Evolutionary conservation across 2,888 invertebrate genomes (phyloP).

Genomic region (Eupithecia subfuscata): DNA sequence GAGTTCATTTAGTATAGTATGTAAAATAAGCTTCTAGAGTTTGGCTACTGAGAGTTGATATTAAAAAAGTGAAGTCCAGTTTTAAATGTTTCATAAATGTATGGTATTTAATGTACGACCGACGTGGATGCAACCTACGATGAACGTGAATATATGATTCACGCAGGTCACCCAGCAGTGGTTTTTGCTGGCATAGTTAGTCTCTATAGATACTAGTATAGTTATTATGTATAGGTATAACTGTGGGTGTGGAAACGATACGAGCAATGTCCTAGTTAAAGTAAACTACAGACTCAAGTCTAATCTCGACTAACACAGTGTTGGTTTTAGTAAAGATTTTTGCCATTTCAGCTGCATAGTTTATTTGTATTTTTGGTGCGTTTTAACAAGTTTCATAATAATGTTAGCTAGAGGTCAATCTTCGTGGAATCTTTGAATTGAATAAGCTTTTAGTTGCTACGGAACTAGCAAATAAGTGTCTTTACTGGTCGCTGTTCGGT

Average conservation of each 20-base stretch:
- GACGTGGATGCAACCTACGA: background rate
- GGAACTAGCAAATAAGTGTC: background rate
- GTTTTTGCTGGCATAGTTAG: background rate
- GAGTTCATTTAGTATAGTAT: too few species aligned
- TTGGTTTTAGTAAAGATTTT: conserved; percentile 7
- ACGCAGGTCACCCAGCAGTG: conserved; percentile 3
- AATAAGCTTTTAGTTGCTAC: background rate
- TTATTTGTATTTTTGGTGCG: background rate
- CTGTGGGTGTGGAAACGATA: background rate
- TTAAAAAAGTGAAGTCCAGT: too few species aligned
- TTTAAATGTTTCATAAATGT: background rate
- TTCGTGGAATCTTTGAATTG: background rate
- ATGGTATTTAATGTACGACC: background rate
- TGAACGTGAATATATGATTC: conserved; percentile 2
- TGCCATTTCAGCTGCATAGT: background rate
- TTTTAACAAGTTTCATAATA: background rate
- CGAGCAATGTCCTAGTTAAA: background rate
- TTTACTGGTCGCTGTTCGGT: background rate
- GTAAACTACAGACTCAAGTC: conserved; percentile 4
- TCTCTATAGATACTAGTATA: background rate
- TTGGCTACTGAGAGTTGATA: too few species aligned
- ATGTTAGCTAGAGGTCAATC: background rate
- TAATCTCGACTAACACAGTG: background rate
- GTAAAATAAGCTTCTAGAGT: too few species aligned
- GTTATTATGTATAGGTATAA: background rate